Evolutionary conservation across 2,113 vertebrate species (phyloP).

Genomic region (Melanocharis versteri): DNA sequence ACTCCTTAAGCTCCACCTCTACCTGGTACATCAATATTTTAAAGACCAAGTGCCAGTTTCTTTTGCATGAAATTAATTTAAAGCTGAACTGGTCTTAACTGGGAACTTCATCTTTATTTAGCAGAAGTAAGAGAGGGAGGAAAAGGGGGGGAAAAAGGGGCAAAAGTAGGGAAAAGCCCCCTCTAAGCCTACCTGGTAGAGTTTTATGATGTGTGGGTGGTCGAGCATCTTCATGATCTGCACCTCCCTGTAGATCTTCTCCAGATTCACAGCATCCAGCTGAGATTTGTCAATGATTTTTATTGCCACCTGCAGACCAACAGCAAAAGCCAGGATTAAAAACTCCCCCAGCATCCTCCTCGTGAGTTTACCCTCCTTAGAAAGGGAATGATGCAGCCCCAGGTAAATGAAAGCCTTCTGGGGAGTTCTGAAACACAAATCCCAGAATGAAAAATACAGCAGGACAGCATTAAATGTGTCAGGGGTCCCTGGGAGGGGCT

Average conservation of each 20-base stretch:
- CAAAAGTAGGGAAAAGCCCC: fast-evolving
- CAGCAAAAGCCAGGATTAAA: neutral
- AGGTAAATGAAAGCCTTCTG: neutral
- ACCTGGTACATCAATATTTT: fast-evolving
- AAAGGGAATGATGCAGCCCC: neutral
- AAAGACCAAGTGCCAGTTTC: neutral
- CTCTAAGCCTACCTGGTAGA: constrained; percentile 85
- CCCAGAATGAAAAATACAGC: neutral
- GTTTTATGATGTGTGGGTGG: constrained; percentile 96
- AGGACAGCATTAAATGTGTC: neutral
- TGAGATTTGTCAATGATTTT: constrained; percentile 99
- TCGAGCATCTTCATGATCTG: constrained; percentile 98
- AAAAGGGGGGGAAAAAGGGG: too few species aligned
- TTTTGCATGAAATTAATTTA: neutral
- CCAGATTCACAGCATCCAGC: constrained; percentile 93
- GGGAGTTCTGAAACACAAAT: neutral
- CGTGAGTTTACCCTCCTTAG: neutral
- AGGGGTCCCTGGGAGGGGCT: neutral
- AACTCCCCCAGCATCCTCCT: neutral
- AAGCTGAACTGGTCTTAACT: neutral
- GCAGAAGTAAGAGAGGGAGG: fast-evolving
- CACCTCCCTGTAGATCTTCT: constrained; percentile 97
- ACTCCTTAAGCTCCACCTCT: neutral
- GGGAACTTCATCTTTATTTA: neutral
- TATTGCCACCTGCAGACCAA: constrained; percentile 88